These are phyloP conservation scores for Amblyopsis hoosieri DNA, from an alignment of 2,797 vertebrate genomes.

Conservation along the genomic window DNA sequence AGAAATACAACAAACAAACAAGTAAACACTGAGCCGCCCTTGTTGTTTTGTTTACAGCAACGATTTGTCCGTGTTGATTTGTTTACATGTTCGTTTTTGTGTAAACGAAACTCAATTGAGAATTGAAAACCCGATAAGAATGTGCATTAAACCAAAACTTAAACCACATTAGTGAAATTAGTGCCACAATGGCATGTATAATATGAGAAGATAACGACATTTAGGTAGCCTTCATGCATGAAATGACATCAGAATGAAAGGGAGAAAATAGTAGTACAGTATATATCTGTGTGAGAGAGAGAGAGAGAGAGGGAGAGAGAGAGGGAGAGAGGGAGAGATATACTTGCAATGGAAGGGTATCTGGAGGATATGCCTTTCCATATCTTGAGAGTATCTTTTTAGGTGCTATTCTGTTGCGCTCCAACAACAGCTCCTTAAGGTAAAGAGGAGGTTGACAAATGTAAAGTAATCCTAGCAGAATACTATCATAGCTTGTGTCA, in stretches of 20 bases:
- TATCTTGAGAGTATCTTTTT: too few species aligned
- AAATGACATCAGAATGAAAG: too few species aligned
- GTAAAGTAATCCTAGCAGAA: constrained; percentile 34
- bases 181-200: background rate
- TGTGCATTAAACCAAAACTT: background rate
- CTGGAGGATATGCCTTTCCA: too few species aligned
- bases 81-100: too few species aligned
- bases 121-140: background rate
- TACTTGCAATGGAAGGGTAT: too few species aligned
- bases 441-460: constrained; percentile 24
- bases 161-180: background rate
- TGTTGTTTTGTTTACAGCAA: background rate
- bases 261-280: background rate
- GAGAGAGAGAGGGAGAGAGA: too few species aligned
- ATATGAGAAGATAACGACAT: background rate
- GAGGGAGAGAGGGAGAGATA: too few species aligned
- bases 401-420: background rate
- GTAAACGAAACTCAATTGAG: too few species aligned
- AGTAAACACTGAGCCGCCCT: background rate
- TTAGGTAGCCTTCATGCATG: background rate
- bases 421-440: background rate
- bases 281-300: too few species aligned
- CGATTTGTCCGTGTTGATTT: too few species aligned
- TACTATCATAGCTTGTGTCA: constrained; percentile 14
- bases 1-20: background rate